phyloP scores from a whole-genome alignment of 2,113 vertebrate genomes.

The Taurulus bubalis region DNA sequence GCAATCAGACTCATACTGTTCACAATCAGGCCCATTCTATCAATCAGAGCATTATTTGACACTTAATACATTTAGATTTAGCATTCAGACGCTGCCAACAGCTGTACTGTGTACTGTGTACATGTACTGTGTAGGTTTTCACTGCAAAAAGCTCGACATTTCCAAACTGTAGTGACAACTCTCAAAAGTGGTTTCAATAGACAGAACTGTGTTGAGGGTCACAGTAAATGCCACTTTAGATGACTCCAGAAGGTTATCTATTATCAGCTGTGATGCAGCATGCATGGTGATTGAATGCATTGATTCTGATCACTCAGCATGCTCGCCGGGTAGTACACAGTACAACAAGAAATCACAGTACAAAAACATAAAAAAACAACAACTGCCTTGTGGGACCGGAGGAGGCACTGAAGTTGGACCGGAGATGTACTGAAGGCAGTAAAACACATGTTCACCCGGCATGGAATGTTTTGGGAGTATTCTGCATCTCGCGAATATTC shows the following conservation, averaged over 20 bases:
- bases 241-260: not conserved
- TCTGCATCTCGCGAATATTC: too few species aligned
- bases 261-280: too few species aligned
- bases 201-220: not conserved
- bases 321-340: not conserved
- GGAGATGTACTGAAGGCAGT: too few species aligned
- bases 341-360: too few species aligned
- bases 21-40: conserved; percentile 72
- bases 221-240: too few species aligned
- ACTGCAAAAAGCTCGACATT: not conserved
- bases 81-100: conserved; percentile 41
- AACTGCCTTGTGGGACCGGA: too few species aligned
- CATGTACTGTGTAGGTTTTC: not conserved
- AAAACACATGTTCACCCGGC: too few species aligned
- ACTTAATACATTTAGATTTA: conserved; percentile 44
- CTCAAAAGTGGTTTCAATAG: not conserved
- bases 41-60: conserved; percentile 62
- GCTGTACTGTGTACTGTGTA: not conserved
- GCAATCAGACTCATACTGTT: conserved; percentile 75
- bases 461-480: too few species aligned
- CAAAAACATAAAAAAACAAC: too few species aligned
- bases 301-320: not conserved
- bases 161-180: not conserved
- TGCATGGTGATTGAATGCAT: not conserved
- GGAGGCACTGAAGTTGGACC: too few species aligned